Base-by-base conservation (phyloP, 1,140 invertebrate genomes). In the Drosophila ercepeae region DNA sequence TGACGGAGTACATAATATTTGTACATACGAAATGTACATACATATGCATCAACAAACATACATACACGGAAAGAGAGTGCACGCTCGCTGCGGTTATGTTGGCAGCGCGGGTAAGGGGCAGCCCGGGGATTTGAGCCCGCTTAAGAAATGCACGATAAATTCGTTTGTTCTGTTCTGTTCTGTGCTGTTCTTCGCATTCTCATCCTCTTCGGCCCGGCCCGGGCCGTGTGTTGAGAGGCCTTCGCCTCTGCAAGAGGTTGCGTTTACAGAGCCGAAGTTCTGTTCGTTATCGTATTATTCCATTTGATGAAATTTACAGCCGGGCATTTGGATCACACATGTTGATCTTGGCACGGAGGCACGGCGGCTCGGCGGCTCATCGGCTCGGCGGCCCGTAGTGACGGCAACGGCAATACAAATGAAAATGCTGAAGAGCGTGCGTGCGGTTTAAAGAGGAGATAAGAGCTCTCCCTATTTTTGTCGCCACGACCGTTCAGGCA, bases 281-380 rank as follows among this genome's bases (percentile, higher is more conserved):
- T 44, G 68, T 53, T 49, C 67, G 67, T 79, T 81, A 70, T 81
- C 67, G 61, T 49, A 81, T 55, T 79, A 64, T 59, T 63, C 53
- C 51, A 58, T 57, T 71, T 77, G 55, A 63, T 70, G 55, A 48
- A 63, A 78, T 69, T 83, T 69, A 78, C 53, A 82, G 58, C 58
- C 44, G 42, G 61, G 53, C 82, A 86, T 86, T 86, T 89, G 82
- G 82, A 86, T 76, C 81, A 86, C 82, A 86, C 82, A 86, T 86
- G 82, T 86, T 82, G 74, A 45, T 71, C 68, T 60, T 71, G 65
- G 39, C 54, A 57, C 42, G 45, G 36, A 45, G n/a, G n/a, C n/a
- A n/a, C n/a, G n/a, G n/a, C n/a, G n/a, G n/a, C n/a, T n/a, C n/a
- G n/a, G n/a, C n/a, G n/a, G n/a, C n/a, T n/a, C n/a, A n/a, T n/a